Percentiles rank a stretch among this genome's conserved stretches.
Conservation (phyloP, 1,140 invertebrate species). For the Eriocheir sinensis region DNA sequence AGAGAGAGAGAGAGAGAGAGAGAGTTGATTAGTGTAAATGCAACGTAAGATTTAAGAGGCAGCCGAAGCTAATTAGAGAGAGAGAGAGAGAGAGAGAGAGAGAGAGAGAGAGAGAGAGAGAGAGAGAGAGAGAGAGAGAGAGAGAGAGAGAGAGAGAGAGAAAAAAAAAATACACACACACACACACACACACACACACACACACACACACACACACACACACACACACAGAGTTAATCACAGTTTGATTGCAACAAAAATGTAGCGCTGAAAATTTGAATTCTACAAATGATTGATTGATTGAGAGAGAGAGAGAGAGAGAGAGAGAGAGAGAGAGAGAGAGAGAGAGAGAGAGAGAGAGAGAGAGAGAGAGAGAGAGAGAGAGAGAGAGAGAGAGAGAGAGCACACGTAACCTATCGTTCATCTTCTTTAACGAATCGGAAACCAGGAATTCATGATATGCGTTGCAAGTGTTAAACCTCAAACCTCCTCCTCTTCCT, state of each 20-base stretch:
- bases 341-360: slow-evolving; percentile 4
- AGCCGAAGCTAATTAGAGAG: neutral
- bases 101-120: no score
- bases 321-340: neutral
- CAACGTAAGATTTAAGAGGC: no score
- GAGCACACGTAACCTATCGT: no score
- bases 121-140: neutral
- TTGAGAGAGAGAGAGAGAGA: neutral
- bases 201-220: slow-evolving; percentile 14
- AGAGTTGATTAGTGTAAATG: neutral
- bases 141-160: neutral
- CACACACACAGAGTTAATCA: neutral
- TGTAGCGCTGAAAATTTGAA: neutral
- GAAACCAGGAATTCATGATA: neutral
- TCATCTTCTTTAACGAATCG: neutral
- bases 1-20: neutral
- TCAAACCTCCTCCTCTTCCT: neutral
- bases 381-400: neutral
- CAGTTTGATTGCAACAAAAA: neutral
- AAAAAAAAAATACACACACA: no score
- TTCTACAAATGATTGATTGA: no score
- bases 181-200: slow-evolving; percentile 5
- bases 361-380: slow-evolving; percentile 5
- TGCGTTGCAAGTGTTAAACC: neutral
- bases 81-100: neutral